Conservation (phyloP, 2,888 invertebrate species). For the Ernsta delagoae region DNA sequence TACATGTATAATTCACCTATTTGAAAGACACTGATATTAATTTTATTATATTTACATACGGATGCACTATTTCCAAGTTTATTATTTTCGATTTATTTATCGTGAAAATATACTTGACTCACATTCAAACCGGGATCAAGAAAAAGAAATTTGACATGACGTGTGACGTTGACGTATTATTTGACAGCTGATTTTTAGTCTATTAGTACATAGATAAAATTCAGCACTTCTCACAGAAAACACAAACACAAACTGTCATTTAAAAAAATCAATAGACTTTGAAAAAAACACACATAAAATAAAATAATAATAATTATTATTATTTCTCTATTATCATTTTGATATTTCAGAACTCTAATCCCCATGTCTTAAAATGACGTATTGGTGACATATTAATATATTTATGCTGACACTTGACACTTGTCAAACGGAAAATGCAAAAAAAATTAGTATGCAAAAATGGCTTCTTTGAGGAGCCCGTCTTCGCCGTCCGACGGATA, state of each 20-base stretch:
- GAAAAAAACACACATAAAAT: too few species aligned
- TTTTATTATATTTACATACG: constrained; percentile 46
- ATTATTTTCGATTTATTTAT: constrained; percentile 74
- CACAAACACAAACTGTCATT: too few species aligned
- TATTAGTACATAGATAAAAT: background rate
- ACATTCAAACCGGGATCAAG: constrained; percentile 80
- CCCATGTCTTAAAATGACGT: background rate
- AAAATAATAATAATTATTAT: too few species aligned
- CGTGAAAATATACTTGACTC: constrained; percentile 70
- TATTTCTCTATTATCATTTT: too few species aligned
- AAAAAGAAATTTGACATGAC: constrained; percentile 69
- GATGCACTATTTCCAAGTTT: constrained; percentile 49
- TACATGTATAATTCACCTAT: constrained; percentile 65
- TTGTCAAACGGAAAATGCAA: constrained; percentile 40
- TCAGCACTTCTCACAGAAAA: too few species aligned
- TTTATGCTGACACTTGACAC: constrained; percentile 23
- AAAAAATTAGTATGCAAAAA: constrained; percentile 72
- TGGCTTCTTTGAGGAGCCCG: constrained; percentile 84
- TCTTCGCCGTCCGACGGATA: constrained; percentile 86
- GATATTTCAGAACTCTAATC: background rate
- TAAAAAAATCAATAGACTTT: too few species aligned
- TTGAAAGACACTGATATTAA: constrained; percentile 50
- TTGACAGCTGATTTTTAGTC: constrained; percentile 38
- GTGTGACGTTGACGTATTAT: constrained; percentile 23
- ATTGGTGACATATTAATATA: too few species aligned